Evolutionary conservation across 2,888 invertebrate species (phyloP).

Genomic region (Piscicola geometra): DNA sequence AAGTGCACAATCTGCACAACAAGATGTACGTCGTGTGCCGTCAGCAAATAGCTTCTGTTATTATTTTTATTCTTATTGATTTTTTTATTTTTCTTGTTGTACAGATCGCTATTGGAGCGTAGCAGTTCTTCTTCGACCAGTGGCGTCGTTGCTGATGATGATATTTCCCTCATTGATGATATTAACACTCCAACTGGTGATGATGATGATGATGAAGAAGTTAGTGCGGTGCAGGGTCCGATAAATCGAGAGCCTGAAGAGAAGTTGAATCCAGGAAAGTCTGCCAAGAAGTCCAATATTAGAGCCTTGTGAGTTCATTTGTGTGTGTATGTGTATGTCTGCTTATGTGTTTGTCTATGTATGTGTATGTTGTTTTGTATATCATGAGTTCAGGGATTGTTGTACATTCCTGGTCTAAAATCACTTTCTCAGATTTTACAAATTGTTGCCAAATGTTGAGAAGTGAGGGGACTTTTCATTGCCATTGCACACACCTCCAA

Average conservation of each 20-base stretch:
- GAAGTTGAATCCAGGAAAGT: slow-evolving; percentile 64
- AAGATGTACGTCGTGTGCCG: too few relatives aligned
- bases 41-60: too few relatives aligned
- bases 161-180: not conserved
- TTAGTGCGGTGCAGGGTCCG: slow-evolving; percentile 90
- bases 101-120: not conserved
- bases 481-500: too few relatives aligned
- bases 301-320: slow-evolving; percentile 2
- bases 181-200: not conserved
- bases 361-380: not conserved
- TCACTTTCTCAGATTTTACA: too few relatives aligned
- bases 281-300: slow-evolving; percentile 59
- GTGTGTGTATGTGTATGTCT: slow-evolving; percentile 14
- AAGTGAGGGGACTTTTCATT: too few relatives aligned
- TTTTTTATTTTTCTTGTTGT: not conserved
- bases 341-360: slow-evolving; percentile 11
- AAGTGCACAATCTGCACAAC: too few relatives aligned
- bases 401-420: too few relatives aligned
- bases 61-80: not conserved
- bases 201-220: slow-evolving; percentile 52
- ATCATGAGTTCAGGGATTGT: too few relatives aligned
- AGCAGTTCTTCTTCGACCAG: too few relatives aligned
- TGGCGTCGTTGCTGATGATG: not conserved
- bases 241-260: slow-evolving; percentile 92
- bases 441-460: too few relatives aligned